phyloP scores from a whole-genome alignment of 2,888 invertebrate species.

The Ectemnius continuus region DNA sequence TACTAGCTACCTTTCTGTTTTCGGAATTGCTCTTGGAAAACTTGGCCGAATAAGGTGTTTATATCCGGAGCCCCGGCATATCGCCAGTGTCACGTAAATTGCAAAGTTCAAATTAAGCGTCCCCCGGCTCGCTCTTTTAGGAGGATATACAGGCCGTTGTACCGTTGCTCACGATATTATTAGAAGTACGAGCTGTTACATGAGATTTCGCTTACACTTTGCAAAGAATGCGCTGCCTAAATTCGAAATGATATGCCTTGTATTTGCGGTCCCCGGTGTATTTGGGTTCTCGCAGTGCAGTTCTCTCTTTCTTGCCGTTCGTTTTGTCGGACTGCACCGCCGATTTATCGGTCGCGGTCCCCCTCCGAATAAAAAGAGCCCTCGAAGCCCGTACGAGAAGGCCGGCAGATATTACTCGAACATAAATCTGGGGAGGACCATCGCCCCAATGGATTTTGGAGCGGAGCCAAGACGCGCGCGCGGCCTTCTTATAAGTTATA shows the following conservation, averaged over 20 bases:
- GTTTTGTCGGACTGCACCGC: conserved; percentile 7
- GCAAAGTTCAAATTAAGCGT: not conserved
- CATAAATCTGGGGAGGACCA: conserved; percentile 56
- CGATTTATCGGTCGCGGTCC: conserved; percentile 30
- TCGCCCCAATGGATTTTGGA: conserved; percentile 54
- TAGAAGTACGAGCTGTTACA: not conserved
- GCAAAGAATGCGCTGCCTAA: no score
- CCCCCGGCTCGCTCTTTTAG: no score
- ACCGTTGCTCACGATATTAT: no score
- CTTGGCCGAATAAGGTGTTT: conserved; percentile 2
- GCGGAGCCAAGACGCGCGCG: conserved; percentile 37
- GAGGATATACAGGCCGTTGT: no score
- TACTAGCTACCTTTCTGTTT: no score
- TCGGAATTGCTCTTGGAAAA: not conserved
- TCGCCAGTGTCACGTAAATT: not conserved
- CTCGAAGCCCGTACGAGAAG: conserved; percentile 34
- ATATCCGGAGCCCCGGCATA: not conserved
- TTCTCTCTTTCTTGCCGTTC: conserved; percentile 1
- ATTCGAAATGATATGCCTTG: not conserved
- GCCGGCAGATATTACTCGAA: conserved; percentile 56
- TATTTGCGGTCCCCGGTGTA: not conserved
- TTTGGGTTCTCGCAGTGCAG: conserved; percentile 2
- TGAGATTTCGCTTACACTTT: not conserved
- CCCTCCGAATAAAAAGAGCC: conserved; percentile 25
- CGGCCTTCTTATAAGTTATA: conserved; percentile 52